Percentiles rank a stretch among this genome's conserved stretches.
Evolutionary conservation across 2,113 vertebrate genomes (phyloP).

Genomic region (Triplophysa tibetana): DNA sequence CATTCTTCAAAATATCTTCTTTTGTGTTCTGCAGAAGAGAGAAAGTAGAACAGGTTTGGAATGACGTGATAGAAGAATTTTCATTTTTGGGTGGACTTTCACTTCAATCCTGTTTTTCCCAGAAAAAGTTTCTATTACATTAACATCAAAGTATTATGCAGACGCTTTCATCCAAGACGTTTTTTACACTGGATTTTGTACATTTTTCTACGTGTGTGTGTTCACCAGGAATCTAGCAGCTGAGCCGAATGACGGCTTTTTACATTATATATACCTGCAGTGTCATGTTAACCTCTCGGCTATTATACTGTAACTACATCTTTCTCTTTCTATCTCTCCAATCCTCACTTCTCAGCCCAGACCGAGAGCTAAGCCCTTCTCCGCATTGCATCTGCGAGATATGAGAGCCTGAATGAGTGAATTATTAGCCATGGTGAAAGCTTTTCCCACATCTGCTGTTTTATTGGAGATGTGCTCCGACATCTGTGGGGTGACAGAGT

Average conservation of each 20-base stretch:
- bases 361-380: slow-evolving; percentile 23
- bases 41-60: too few species aligned
- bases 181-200: too few species aligned
- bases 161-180: too few species aligned
- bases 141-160: too few species aligned
- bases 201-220: too few species aligned
- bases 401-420: slow-evolving; percentile 59
- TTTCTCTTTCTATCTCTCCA: slow-evolving; percentile 55
- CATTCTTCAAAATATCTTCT: background rate
- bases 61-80: too few species aligned
- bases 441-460: slow-evolving; percentile 65
- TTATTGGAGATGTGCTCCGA: slow-evolving; percentile 50
- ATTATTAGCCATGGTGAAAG: slow-evolving; percentile 51
- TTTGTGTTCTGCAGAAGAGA: too few species aligned
- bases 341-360: slow-evolving; percentile 53
- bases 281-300: background rate
- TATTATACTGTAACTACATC: slow-evolving; percentile 5
- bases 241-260: too few species aligned
- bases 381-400: slow-evolving; percentile 68
- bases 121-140: too few species aligned
- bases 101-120: too few species aligned
- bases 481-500: slow-evolving; percentile 45
- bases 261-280: background rate
- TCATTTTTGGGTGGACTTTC: too few species aligned
- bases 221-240: too few species aligned